Evolutionary conservation across 2,113 vertebrate species (phyloP).

Genomic region (Daboia siamensis): DNA sequence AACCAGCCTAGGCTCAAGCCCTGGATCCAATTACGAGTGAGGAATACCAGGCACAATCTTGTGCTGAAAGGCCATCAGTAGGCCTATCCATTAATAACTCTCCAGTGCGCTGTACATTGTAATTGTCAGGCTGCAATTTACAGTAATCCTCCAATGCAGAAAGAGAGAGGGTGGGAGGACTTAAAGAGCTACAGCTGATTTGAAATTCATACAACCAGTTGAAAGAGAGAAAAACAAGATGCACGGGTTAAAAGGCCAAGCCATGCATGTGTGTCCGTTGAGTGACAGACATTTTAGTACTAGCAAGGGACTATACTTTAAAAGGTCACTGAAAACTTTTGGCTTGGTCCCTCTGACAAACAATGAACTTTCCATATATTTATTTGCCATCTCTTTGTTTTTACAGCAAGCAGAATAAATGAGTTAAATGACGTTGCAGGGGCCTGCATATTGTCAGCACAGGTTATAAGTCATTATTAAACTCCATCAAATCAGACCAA

Average conservation of each 20-base stretch:
- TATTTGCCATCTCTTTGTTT: constrained; percentile 94
- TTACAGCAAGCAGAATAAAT: constrained; percentile 92
- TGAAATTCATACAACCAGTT: constrained; percentile 80
- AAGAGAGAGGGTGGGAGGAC: constrained; percentile 25
- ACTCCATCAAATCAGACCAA: constrained; percentile 83
- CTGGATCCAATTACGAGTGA: constrained; percentile 88
- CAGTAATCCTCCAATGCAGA: constrained; percentile 82
- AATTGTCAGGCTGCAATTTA: constrained; percentile 88
- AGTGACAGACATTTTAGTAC: constrained; percentile 91
- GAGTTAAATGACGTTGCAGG: constrained; percentile 85
- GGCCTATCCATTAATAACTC: constrained; percentile 85
- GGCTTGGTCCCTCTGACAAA: constrained; percentile 83
- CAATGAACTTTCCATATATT: constrained; percentile 88
- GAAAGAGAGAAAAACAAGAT: constrained; percentile 84
- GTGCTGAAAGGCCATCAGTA: constrained; percentile 86
- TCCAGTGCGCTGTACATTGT: constrained; percentile 83
- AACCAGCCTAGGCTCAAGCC: constrained; percentile 55
- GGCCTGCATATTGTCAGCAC: constrained; percentile 94
- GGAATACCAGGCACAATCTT: constrained; percentile 75
- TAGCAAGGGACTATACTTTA: constrained; percentile 82
- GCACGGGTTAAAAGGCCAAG: constrained; percentile 77
- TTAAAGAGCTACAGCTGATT: constrained; percentile 81
- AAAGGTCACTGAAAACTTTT: constrained; percentile 86
- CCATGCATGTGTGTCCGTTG: constrained; percentile 79
- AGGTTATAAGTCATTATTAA: constrained; percentile 97